Evolutionary conservation across 1,140 invertebrate genomes (phyloP).

Genomic region (Drosophila pseudoobscura): DNA sequence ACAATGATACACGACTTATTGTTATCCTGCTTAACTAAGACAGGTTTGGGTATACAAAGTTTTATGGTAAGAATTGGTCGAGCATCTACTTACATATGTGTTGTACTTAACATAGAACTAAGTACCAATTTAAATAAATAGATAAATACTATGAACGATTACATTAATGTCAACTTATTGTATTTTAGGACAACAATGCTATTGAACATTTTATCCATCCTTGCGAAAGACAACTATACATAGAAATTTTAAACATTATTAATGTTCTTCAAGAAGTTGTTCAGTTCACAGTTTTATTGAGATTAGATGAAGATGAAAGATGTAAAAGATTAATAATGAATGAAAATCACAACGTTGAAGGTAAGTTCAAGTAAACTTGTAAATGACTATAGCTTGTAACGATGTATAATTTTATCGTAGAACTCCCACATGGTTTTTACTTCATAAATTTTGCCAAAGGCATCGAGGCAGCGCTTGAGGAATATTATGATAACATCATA

Average conservation of each 20-base stretch:
- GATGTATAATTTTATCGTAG: constrained; percentile 4
- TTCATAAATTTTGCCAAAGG: constrained; percentile 86
- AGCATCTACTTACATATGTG: no score
- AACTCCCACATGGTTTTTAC: constrained; percentile 84
- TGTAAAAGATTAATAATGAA: no score
- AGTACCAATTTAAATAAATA: no score
- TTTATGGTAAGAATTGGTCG: constrained; percentile 58
- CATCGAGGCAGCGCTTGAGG: constrained; percentile 85
- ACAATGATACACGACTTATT: constrained; percentile 78
- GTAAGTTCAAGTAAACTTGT: background rate
- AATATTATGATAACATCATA: constrained; percentile 85
- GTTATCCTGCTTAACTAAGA: constrained; percentile 62
- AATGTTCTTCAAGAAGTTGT: constrained; percentile 59
- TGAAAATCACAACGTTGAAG: background rate
- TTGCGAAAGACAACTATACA: constrained; percentile 65
- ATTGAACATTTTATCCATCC: constrained; percentile 72
- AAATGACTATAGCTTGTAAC: no score
- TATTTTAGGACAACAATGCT: constrained; percentile 35
- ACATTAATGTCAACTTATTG: no score
- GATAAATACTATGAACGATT: background rate
- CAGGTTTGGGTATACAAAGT: constrained; percentile 41
- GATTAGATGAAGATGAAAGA: background rate
- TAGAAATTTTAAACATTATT: constrained; percentile 66
- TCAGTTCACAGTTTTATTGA: constrained; percentile 53
- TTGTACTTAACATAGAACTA: no score